These are phyloP conservation scores for Intellagama lesueurii DNA, from an alignment of 2,797 vertebrate genomes.

Conservation along the genomic window DNA sequence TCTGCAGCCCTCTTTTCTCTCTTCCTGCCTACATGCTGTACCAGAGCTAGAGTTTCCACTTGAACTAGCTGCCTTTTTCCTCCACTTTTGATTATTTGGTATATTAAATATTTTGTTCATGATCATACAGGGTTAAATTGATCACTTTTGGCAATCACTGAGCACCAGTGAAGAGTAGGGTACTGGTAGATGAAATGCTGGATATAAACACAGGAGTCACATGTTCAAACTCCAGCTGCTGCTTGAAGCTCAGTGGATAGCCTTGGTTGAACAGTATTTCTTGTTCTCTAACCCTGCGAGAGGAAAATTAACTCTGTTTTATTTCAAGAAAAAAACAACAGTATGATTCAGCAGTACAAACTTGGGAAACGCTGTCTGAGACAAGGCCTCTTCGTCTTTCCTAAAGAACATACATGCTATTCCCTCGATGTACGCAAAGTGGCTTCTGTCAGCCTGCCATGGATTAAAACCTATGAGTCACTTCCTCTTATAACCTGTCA, in stretches of 20 bases:
- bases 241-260: background rate
- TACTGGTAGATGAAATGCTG: no score
- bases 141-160: background rate
- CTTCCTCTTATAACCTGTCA: slow-evolving; percentile 6
- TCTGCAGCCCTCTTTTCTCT: no score
- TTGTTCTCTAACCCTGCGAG: background rate
- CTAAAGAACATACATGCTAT: background rate
- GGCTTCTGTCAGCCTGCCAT: slow-evolving; percentile 19
- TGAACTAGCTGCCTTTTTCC: background rate
- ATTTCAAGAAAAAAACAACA: background rate
- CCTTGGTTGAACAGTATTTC: background rate
- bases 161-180: background rate
- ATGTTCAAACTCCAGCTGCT: background rate
- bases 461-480: slow-evolving; percentile 50
- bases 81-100: background rate
- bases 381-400: background rate
- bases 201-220: background rate
- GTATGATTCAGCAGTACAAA: background rate
- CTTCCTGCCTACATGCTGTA: background rate
- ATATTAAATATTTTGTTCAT: background rate
- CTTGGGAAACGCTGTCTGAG: background rate
- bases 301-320: no score
- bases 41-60: background rate
- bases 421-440: slow-evolving; percentile 44
- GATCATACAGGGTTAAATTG: background rate